phyloP scores from a whole-genome alignment of 2,797 vertebrate species.

The Sparidentex hasta region DNA sequence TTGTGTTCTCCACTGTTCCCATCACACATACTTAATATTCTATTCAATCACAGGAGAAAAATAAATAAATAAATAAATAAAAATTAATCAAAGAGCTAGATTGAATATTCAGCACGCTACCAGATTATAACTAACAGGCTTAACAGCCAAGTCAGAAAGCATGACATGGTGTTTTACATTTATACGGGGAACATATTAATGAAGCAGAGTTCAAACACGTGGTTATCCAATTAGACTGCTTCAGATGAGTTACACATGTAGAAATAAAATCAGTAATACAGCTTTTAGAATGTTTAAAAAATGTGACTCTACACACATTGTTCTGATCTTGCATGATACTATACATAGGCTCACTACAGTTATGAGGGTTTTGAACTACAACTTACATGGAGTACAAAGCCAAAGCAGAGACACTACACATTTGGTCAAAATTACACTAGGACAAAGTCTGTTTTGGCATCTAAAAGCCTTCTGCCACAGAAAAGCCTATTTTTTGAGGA shows the following conservation, averaged over 20 bases:
- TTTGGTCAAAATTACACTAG: not conserved
- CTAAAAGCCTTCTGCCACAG: no score
- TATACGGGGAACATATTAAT: conserved; percentile 8
- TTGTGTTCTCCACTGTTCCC: conserved; percentile 10
- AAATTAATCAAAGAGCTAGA: conserved; percentile 4
- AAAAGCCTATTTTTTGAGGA: no score
- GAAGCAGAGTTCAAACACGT: conserved; percentile 21
- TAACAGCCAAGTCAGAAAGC: conserved; percentile 33
- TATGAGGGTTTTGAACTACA: not conserved
- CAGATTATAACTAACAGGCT: conserved; percentile 44
- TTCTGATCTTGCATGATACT: not conserved
- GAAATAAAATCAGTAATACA: conserved; percentile 1
- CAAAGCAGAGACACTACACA: not conserved
- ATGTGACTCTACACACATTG: not conserved
- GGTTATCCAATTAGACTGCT: conserved; percentile 26
- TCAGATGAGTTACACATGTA: conserved; percentile 1
- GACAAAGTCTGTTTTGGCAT: no score
- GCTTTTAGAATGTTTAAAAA: not conserved
- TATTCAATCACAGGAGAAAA: not conserved
- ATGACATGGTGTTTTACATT: conserved; percentile 34
- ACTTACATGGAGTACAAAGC: not conserved
- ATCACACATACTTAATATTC: not conserved
- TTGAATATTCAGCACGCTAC: conserved; percentile 15
- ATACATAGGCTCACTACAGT: no score
- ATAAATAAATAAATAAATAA: no score